Percentiles rank a stretch among this genome's conserved stretches.
Evolutionary conservation across 2,888 invertebrate genomes (phyloP).

Genomic region (Drepanosiphum platanoidis): DNA sequence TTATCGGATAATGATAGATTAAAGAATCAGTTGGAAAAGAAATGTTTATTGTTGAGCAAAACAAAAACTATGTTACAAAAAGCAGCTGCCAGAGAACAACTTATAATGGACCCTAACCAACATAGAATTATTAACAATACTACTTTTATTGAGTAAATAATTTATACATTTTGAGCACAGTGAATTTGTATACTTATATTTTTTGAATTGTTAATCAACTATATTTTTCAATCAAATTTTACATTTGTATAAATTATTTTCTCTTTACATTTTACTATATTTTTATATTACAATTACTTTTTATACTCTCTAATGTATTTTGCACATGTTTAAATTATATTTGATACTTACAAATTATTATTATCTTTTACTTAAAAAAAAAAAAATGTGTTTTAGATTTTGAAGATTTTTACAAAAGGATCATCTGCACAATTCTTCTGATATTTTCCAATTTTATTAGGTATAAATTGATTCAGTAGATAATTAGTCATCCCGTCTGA

Average conservation of each 20-base stretch:
- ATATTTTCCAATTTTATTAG: too few species aligned
- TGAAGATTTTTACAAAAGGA: too few species aligned
- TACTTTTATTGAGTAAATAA: slow-evolving; percentile 26
- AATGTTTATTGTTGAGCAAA: slow-evolving; percentile 73
- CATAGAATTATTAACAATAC: slow-evolving; percentile 10
- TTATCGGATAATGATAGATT: slow-evolving; percentile 69
- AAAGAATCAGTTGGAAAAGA: slow-evolving; percentile 72
- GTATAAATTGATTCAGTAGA: too few species aligned
- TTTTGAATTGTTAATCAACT: background rate
- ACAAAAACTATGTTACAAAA: slow-evolving; percentile 74
- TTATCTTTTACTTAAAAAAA: too few species aligned
- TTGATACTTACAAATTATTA: too few species aligned
- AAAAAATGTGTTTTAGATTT: too few species aligned
- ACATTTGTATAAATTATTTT: background rate
- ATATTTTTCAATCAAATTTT: background rate
- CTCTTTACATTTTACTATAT: background rate
- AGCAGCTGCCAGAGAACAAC: slow-evolving; percentile 75
- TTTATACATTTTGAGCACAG: background rate
- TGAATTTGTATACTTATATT: background rate
- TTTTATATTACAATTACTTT: background rate
- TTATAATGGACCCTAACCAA: slow-evolving; percentile 69
- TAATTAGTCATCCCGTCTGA: background rate
- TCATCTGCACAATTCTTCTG: too few species aligned
- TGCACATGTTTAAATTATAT: background rate
- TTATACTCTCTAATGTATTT: background rate